Evolutionary conservation across 2,113 vertebrate species (phyloP).

Genomic region (Pithys albifrons): DNA sequence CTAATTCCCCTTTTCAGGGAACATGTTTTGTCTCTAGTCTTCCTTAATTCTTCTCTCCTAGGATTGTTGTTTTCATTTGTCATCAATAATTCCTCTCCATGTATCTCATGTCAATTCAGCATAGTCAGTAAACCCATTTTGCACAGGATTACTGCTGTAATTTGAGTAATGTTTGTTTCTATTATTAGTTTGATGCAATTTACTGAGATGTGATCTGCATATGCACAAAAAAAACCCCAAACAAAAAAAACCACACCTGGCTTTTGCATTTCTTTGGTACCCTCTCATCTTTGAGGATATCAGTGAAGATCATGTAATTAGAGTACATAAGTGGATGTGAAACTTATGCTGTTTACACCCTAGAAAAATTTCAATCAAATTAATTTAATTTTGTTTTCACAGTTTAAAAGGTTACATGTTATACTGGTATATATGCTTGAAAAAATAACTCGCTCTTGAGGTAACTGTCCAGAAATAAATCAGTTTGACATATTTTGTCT

Average conservation of each 20-base stretch:
- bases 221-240: background rate
- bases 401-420: background rate
- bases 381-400: background rate
- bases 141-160: background rate
- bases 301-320: accelerated
- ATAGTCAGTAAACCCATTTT: background rate
- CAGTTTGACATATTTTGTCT: slow-evolving; percentile 31
- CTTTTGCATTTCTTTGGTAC: background rate
- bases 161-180: background rate
- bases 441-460: background rate
- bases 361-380: background rate
- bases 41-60: background rate
- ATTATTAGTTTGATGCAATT: background rate
- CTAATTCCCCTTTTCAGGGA: background rate
- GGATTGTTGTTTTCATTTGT: background rate
- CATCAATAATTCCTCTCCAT: background rate
- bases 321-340: background rate
- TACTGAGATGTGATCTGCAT: background rate
- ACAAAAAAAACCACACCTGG: background rate
- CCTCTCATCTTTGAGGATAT: background rate
- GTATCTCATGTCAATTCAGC: background rate
- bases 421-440: background rate
- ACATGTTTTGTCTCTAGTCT: background rate
- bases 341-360: background rate
- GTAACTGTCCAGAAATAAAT: slow-evolving; percentile 27